Conservation (phyloP, 2,888 invertebrate genomes). For the Oscheius onirici region DNA sequence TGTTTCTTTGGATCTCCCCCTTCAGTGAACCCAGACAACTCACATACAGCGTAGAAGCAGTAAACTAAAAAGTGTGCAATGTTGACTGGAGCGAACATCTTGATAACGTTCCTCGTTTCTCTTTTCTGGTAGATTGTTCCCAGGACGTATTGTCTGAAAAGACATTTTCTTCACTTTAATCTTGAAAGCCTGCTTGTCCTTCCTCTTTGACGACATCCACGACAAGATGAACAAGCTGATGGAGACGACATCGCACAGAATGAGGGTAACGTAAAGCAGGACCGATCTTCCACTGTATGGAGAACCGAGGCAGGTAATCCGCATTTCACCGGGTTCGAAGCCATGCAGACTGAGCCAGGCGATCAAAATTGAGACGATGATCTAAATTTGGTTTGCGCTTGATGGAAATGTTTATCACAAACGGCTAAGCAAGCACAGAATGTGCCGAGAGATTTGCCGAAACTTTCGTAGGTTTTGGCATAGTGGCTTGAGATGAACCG, state of each 20-base stretch:
- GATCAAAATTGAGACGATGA: background rate
- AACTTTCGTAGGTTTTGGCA: constrained; percentile 12
- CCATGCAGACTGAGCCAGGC: background rate
- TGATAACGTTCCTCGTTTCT: constrained; percentile 17
- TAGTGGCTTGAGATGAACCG: constrained; percentile 10
- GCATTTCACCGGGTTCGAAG: background rate
- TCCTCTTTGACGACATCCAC: background rate
- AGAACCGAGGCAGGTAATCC: background rate
- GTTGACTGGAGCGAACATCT: constrained; percentile 25
- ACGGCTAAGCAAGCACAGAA: background rate
- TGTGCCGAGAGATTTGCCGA: background rate
- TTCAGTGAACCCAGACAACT: background rate
- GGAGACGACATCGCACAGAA: constrained; percentile 10
- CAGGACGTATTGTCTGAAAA: constrained; percentile 10
- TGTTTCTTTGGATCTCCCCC: too few relatives aligned
- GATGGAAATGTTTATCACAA: too few relatives aligned
- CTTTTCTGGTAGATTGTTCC: constrained; percentile 4
- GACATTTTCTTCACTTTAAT: background rate
- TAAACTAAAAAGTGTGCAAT: constrained; percentile 17
- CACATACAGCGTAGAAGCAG: constrained; percentile 3
- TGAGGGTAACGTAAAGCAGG: background rate
- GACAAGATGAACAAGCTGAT: constrained; percentile 9
- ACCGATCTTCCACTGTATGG: background rate
- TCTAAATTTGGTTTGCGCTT: background rate
- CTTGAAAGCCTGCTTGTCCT: background rate